A percentile compares a stretch with the other conserved stretches of the same genome.
Evolutionary conservation across 2,888 invertebrate genomes (phyloP).

Genomic region (Liopterus haemorrhoidalis): DNA sequence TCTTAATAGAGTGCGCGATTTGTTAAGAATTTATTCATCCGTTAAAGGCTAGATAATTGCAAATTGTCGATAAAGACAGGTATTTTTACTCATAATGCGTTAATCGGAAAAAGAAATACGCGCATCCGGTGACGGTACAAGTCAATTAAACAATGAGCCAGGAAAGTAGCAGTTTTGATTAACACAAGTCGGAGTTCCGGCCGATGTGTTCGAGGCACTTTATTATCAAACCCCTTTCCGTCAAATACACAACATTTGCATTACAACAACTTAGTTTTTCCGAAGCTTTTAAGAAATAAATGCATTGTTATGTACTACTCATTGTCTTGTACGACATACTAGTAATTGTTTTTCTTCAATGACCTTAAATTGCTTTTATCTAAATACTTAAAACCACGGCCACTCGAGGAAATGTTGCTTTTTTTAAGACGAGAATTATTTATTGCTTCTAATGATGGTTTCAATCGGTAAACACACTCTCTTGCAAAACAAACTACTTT

Average conservation of each 20-base stretch:
- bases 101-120: constrained; percentile 24
- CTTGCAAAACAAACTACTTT: too few species aligned
- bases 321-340: constrained; percentile 22
- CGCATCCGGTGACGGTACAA: constrained; percentile 21
- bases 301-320: constrained; percentile 14
- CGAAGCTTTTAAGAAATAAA: constrained; percentile 21
- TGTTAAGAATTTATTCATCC: too few species aligned
- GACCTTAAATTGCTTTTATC: constrained; percentile 24
- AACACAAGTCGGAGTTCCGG: constrained; percentile 13
- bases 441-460: too few species aligned
- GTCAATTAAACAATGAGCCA: constrained; percentile 19
- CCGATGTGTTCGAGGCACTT: neutral
- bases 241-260: constrained; percentile 22
- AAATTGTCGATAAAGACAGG: constrained; percentile 19
- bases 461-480: too few species aligned
- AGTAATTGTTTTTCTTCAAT: constrained; percentile 23
- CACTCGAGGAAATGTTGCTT: constrained; percentile 10
- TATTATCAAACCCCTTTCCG: constrained; percentile 7
- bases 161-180: constrained; percentile 19
- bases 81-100: constrained; percentile 23
- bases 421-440: too few species aligned
- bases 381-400: constrained; percentile 21
- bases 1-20: too few species aligned
- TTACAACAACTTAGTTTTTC: constrained; percentile 23
- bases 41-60: constrained; percentile 19